Evolutionary conservation across 2,888 invertebrate species (phyloP).

Genomic region (Pyralis farinalis): DNA sequence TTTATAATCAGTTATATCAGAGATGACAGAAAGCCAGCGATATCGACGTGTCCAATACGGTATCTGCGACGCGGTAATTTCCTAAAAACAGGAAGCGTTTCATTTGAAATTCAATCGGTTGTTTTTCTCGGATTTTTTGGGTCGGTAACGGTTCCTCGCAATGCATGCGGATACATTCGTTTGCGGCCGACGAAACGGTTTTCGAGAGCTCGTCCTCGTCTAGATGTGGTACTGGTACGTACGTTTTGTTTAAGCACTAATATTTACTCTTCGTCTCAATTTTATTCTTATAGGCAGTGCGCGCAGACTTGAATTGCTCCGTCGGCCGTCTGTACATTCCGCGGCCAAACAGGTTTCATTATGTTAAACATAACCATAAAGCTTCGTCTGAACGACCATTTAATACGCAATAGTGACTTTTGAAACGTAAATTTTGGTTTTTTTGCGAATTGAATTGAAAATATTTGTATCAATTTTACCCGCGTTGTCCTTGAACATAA

Average conservation of each 20-base stretch:
- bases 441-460: too few relatives aligned
- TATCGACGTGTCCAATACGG: neutral
- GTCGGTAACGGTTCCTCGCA: constrained; percentile 29
- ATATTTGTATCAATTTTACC: too few relatives aligned
- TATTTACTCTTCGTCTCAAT: neutral
- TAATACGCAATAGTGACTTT: too few relatives aligned
- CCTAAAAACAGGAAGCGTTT: constrained; percentile 22
- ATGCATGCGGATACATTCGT: constrained; percentile 17
- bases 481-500: too few relatives aligned
- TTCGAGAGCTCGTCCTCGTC: constrained; percentile 5
- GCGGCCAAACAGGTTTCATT: neutral
- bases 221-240: neutral
- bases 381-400: too few relatives aligned
- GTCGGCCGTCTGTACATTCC: too few relatives aligned
- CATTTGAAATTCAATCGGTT: constrained; percentile 31
- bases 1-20: too few relatives aligned
- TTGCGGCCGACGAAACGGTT: constrained; percentile 2
- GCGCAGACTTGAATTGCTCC: neutral
- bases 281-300: neutral
- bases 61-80: constrained; percentile 10
- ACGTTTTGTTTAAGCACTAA: neutral
- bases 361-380: neutral
- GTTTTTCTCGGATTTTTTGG: constrained; percentile 24
- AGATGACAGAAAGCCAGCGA: neutral
- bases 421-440: too few relatives aligned